Conservation (phyloP, 2,113 vertebrate genomes). For the Ranitomeya variabilis region DNA sequence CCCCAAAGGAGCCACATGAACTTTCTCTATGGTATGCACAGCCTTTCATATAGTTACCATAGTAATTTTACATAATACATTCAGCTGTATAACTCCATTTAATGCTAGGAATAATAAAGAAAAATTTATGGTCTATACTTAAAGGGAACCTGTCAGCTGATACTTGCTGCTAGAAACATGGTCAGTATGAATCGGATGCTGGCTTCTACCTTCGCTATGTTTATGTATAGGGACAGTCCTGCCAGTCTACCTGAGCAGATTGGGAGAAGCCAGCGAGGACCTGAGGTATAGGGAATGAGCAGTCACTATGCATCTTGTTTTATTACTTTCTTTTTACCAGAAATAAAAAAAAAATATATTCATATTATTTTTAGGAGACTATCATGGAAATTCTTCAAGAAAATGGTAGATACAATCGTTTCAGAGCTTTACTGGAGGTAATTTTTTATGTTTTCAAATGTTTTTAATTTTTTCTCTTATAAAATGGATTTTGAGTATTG, state of each 20-base stretch:
- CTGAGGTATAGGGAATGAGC: too few species aligned
- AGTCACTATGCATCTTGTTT: too few species aligned
- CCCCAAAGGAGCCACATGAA: neutral
- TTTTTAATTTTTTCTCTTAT: neutral
- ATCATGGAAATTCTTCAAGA: conserved; percentile 80
- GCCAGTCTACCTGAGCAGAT: too few species aligned
- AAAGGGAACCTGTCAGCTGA: too few species aligned
- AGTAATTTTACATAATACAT: neutral
- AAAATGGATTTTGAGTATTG: neutral
- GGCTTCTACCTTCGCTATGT: too few species aligned
- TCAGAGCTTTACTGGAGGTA: conserved; percentile 84
- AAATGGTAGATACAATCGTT: conserved; percentile 78
- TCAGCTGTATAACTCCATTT: neutral
- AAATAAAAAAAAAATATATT: neutral
- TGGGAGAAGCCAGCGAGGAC: too few species aligned
- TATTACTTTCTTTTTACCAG: neutral
- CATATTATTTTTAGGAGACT: conserved; percentile 75
- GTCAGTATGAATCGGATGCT: too few species aligned
- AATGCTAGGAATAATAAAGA: too few species aligned
- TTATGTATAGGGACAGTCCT: too few species aligned
- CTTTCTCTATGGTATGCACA: neutral
- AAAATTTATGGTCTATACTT: too few species aligned
- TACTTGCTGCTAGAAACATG: too few species aligned
- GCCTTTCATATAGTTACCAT: neutral
- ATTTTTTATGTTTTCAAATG: neutral